A percentile compares a stretch with the other conserved stretches of the same genome.
Evolutionary conservation across 1,140 invertebrate genomes (phyloP).

Genomic region (Neodiprion fabricii): DNA sequence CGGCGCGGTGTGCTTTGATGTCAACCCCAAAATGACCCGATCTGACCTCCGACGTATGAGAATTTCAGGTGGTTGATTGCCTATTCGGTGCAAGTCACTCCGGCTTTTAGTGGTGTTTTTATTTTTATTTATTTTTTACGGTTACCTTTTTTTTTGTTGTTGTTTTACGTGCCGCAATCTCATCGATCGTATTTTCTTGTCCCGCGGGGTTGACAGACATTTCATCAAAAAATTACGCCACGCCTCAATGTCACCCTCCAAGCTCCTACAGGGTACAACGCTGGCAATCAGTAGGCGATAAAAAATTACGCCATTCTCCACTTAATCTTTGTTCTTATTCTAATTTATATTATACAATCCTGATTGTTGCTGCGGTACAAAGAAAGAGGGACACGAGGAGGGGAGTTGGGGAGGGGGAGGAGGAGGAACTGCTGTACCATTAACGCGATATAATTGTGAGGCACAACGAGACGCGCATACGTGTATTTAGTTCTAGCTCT

Average conservation of each 20-base stretch:
- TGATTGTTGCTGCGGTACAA: too few relatives aligned
- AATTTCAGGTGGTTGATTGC: background rate
- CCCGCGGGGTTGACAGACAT: background rate
- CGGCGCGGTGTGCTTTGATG: background rate
- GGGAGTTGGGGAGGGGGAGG: too few relatives aligned
- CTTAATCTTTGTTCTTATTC: too few relatives aligned
- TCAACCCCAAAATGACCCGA: background rate
- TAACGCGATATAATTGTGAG: too few relatives aligned
- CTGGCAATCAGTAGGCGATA: too few relatives aligned
- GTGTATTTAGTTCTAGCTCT: too few relatives aligned
- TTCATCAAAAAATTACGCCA: slow-evolving; percentile 2
- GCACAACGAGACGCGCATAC: too few relatives aligned
- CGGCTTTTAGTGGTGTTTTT: background rate
- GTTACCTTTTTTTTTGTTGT: background rate
- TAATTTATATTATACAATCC: too few relatives aligned
- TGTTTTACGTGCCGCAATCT: background rate
- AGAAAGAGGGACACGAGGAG: too few relatives aligned
- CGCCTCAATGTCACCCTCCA: background rate
- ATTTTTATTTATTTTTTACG: background rate
- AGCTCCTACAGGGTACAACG: background rate
- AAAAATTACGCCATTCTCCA: too few relatives aligned
- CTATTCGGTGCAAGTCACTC: background rate
- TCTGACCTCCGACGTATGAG: background rate
- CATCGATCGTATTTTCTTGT: background rate
- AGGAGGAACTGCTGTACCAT: too few relatives aligned